Base-by-base conservation (phyloP, 2,797 vertebrate genomes). In the Enteromius fasciolatus region DNA sequence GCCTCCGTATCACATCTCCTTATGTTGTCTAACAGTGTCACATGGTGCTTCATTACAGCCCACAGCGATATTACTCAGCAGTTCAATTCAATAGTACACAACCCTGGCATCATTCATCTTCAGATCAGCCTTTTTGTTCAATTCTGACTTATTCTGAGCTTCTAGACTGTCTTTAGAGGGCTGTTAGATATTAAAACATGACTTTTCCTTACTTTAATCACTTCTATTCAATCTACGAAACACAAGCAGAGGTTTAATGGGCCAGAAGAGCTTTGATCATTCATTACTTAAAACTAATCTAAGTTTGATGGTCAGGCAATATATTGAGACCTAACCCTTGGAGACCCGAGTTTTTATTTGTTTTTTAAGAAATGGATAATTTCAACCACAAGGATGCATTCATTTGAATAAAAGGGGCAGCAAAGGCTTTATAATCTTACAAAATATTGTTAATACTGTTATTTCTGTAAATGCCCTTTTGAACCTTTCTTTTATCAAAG, bases 41-140 rank as follows among this genome's bases (percentile, higher is more conserved):
- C 52, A 61, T 31, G 20, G 36, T 57, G 80, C 10, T 57, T 76
- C 50, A 57, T 75, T 66, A 82, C 46, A 41, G 36, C 80, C 14
- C 70, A 41, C 72, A 31, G 61, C 46, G 28, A 54, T 41, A 46
- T 57, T 80, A 52, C 36, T 59, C 48, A 41, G n/a, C 28, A 14
- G n/a, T 67, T 78, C 31, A 78, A 25, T 31, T 66, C 2, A 64
- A 28, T 52, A 52, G 4, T 50, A 14, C 7, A 9, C 33, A 50
- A 54, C 44, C n/a, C 14, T 75, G 59, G n/a, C 31, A 66, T 15
- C 33, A 52, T 81, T 67, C 28, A 78, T 78, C 61, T 23, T 66
- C 61, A 14, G 41, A 72, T 64, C 12, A n/a, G 57, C 18, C 3
- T 23, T 50, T 59, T 73, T 50, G 20, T 50, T 75, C 1, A 39